phyloP scores from a whole-genome alignment of 2,888 invertebrate genomes.

The Metacarcinus magister region DNA sequence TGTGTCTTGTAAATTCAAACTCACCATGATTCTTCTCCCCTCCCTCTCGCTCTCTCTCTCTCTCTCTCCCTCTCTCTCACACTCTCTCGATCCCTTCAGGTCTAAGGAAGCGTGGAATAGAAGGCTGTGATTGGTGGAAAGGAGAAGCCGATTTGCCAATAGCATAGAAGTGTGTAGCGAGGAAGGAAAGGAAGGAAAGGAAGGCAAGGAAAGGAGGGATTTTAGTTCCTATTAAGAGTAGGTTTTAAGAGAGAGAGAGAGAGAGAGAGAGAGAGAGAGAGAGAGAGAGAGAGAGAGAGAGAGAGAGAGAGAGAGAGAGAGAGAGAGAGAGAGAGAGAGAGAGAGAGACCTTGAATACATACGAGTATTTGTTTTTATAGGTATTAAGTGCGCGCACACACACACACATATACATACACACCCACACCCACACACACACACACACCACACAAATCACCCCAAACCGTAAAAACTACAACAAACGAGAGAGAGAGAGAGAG shows the following conservation, averaged over 20 bases:
- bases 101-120: constrained; percentile 30
- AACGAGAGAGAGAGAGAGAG: constrained; percentile 26
- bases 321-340: background rate
- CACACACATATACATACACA: background rate
- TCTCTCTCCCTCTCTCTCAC: background rate
- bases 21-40: background rate
- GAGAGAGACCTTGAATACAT: too few species aligned
- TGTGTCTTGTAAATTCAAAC: constrained; percentile 26
- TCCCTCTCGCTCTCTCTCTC: too few species aligned
- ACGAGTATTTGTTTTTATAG: background rate
- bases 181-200: background rate
- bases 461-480: too few species aligned
- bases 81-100: background rate
- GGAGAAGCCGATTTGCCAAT: background rate
- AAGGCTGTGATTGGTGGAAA: constrained; percentile 2
- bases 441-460: background rate
- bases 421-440: background rate
- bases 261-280: constrained; percentile 55
- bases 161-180: background rate
- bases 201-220: background rate
- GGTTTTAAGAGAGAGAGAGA: background rate
- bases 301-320: constrained; percentile 45
- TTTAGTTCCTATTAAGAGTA: background rate
- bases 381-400: too few species aligned
- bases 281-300: constrained; percentile 58